Evolutionary conservation across 2,113 vertebrate genomes (phyloP).

Genomic region (Hemiprocne comata): DNA sequence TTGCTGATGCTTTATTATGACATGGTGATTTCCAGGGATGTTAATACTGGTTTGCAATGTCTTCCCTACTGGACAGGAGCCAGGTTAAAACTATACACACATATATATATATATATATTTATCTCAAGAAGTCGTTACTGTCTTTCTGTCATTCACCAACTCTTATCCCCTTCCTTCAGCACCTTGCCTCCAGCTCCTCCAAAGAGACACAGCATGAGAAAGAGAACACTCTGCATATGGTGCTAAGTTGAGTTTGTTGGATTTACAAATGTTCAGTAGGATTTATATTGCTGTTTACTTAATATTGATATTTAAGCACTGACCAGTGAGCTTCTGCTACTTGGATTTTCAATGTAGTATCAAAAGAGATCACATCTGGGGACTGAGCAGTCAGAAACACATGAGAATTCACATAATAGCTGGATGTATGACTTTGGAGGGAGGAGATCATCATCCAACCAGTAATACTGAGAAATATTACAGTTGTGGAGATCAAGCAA

Average conservation of each 20-base stretch:
- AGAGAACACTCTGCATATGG: neutral
- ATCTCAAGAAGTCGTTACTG: neutral
- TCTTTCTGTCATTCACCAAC: neutral
- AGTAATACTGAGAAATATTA: neutral
- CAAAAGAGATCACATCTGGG: neutral
- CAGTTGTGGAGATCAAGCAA: neutral
- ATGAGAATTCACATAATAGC: neutral
- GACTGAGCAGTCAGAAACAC: neutral
- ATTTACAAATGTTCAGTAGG: neutral
- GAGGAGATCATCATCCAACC: neutral
- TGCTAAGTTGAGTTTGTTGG: neutral
- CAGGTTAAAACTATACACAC: neutral
- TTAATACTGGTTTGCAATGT: neutral
- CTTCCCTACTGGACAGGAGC: neutral
- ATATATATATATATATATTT: neutral
- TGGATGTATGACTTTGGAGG: accelerated
- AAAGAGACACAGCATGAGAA: neutral
- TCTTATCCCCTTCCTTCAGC: neutral
- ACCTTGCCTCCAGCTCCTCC: neutral
- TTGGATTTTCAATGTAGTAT: neutral
- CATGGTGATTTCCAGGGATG: neutral
- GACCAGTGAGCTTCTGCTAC: neutral
- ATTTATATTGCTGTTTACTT: neutral
- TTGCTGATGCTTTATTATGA: neutral
- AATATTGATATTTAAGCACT: neutral